These are phyloP conservation scores for Melanotaenia pygmaea DNA, from an alignment of 2,797 vertebrate genomes.

Conservation along the genomic window DNA sequence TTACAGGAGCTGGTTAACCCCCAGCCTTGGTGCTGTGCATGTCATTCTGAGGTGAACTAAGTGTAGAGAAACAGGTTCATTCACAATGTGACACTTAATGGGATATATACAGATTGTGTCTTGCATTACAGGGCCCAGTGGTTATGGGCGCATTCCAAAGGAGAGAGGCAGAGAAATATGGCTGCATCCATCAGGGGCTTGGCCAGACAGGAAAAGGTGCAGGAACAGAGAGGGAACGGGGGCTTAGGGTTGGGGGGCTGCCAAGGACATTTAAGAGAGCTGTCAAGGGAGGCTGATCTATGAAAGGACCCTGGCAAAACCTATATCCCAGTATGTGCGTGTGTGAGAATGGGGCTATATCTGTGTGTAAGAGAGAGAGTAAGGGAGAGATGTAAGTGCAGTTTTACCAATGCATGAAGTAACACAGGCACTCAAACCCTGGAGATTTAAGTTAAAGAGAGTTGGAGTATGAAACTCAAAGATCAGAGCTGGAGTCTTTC, in stretches of 20 bases:
- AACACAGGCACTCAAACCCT: constrained; percentile 52
- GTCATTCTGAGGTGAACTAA: constrained; percentile 39
- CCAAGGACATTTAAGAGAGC: constrained; percentile 87
- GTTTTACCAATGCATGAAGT: constrained; percentile 32
- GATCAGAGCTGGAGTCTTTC: constrained; percentile 54
- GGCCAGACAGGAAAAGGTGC: constrained; percentile 69
- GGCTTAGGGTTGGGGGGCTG: constrained; percentile 71
- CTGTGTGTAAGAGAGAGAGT: constrained; percentile 3
- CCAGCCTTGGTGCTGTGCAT: constrained; percentile 35
- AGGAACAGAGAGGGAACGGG: constrained; percentile 56
- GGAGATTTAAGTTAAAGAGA: constrained; percentile 49
- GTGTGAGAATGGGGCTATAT: constrained; percentile 21
- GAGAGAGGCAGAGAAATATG: constrained; percentile 77
- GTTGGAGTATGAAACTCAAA: constrained; percentile 53
- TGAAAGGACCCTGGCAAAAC: constrained; percentile 72
- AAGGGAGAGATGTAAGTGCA: constrained; percentile 28
- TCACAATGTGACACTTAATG: constrained; percentile 76
- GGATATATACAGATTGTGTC: constrained; percentile 79
- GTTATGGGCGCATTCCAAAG: constrained; percentile 71
- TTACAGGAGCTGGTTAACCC: constrained; percentile 35
- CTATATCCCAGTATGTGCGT: constrained; percentile 62
- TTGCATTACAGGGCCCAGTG: constrained; percentile 70
- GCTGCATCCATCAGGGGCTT: constrained; percentile 76
- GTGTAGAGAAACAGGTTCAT: constrained; percentile 67
- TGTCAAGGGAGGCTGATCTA: constrained; percentile 84